Evolutionary conservation across 2,113 vertebrate species (phyloP).

Genomic region (Paradoxurus hermaphroditus): DNA sequence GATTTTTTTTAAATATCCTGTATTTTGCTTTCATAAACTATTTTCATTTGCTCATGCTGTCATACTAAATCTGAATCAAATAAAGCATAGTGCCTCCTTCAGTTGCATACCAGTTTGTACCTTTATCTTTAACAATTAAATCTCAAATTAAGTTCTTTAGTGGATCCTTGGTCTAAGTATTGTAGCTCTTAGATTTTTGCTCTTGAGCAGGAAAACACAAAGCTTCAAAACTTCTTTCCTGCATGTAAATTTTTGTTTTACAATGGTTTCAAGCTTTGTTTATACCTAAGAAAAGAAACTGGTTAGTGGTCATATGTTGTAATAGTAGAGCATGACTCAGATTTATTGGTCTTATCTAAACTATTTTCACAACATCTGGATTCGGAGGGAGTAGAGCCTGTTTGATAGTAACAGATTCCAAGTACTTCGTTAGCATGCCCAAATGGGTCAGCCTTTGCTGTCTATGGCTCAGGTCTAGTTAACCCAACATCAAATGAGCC

Average conservation of each 20-base stretch:
- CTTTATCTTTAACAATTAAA: neutral
- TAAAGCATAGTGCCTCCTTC: neutral
- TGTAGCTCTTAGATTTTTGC: neutral
- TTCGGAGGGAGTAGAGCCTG: neutral
- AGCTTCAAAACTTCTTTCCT: neutral
- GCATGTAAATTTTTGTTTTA: slow-evolving; percentile 7
- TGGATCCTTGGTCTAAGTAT: neutral
- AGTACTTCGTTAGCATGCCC: neutral
- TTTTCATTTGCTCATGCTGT: neutral
- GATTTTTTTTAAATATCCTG: neutral
- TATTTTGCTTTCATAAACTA: neutral
- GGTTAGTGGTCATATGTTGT: slow-evolving; percentile 14
- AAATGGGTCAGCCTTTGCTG: neutral
- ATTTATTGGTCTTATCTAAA: neutral
- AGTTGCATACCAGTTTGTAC: neutral
- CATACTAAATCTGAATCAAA: neutral
- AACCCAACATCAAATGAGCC: neutral
- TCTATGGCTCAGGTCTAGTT: neutral
- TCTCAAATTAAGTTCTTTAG: neutral
- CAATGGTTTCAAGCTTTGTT: neutral
- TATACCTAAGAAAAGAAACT: neutral
- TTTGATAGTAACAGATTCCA: neutral
- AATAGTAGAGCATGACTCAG: neutral
- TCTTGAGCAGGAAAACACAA: neutral
- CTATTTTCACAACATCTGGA: neutral